Evolutionary conservation across 2,888 invertebrate genomes (phyloP), one percentile per base, ranked within the genome.

Genomic region (Lingula anatina): DNA sequence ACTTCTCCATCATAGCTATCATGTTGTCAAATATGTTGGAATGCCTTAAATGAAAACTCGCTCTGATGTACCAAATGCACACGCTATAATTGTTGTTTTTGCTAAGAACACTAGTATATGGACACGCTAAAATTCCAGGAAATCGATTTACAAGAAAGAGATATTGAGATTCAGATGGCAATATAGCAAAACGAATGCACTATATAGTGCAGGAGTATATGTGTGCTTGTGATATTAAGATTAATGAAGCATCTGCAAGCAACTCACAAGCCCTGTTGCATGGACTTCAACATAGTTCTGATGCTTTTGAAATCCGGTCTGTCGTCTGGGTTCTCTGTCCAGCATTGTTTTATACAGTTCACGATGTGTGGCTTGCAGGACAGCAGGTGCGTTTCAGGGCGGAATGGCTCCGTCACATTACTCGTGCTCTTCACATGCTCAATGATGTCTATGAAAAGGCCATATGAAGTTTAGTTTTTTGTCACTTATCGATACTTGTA

Each of bases 1-100:
- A 94, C 70, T 92, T 92, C 76, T 95, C 95, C 92, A 96, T 92
- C 86, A 95, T 91, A 0, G 89, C 89, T 83, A 95, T 88, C 91
- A 96, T 94, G 73, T 95, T 95, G 78, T 96, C 95, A 68, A 95
- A 91, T 64, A 96, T 95, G 77, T 95, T 95, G 23, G 70, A 59
- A 44, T 67, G 67, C 44, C 74, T 74, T 56, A 3, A 58, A 51
- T 35, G 31, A 45, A 20, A 31, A 40, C 28, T 20, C 12, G 37
- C 5, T 5, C 21, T 37, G 27, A 15, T n/a, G 37, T 31, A 15
- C n/a, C n/a, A n/a, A n/a, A n/a, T n/a, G n/a, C n/a, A n/a, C n/a
- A n/a, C n/a, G n/a, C n/a, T n/a, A n/a, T n/a, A n/a, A n/a, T n/a
- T n/a, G n/a, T n/a, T n/a, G n/a, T n/a, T n/a, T n/a, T n/a, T n/a